Conservation (phyloP, 2,113 vertebrate genomes). For the Herpailurus yagouaroundi region DNA sequence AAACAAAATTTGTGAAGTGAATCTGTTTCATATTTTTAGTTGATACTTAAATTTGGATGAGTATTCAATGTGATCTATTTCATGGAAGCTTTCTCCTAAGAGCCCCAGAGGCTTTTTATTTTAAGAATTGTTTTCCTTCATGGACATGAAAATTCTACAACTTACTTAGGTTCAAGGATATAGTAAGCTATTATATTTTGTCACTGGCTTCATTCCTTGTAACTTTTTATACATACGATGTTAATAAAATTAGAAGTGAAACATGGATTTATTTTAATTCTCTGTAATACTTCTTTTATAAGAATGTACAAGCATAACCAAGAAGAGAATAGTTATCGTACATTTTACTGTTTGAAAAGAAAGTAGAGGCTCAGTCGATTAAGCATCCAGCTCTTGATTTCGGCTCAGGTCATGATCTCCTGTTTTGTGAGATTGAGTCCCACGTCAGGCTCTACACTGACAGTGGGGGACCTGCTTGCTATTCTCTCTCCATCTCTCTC, state of each 20-base stretch:
- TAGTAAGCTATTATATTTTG: neutral
- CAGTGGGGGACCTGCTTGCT: too few species aligned
- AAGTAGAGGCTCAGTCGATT: neutral
- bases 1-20: neutral
- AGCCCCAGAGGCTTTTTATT: neutral
- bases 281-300: neutral
- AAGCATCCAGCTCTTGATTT: too few species aligned
- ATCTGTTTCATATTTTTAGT: neutral
- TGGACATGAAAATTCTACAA: neutral
- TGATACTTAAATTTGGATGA: neutral
- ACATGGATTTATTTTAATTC: neutral
- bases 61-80: neutral
- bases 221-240: neutral
- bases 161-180: neutral
- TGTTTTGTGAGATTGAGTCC: too few species aligned
- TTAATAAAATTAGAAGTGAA: neutral
- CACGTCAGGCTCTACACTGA: too few species aligned
- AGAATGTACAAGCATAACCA: neutral
- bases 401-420: too few species aligned
- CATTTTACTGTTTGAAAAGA: constrained; percentile 32
- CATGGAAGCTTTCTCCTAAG: neutral
- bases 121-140: constrained; percentile 32
- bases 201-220: neutral
- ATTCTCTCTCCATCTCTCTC: too few species aligned
- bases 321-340: neutral